A percentile compares a stretch with the other conserved stretches of the same genome.
phyloP scores from a whole-genome alignment of 2,113 vertebrate genomes.

The Oncorhynchus tshawytscha region DNA sequence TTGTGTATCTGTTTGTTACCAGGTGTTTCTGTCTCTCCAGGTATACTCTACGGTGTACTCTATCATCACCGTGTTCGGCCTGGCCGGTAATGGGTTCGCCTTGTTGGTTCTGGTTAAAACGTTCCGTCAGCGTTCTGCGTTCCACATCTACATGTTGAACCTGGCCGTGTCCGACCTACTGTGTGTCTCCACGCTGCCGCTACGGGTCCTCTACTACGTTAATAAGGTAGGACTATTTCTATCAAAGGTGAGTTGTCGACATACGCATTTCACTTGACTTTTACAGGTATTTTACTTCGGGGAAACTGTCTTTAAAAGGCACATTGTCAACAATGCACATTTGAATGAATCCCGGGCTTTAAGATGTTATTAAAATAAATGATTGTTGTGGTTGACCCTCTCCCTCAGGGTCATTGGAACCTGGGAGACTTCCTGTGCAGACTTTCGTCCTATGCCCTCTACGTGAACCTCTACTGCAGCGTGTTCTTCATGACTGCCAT shows the following conservation, averaged over 20 bases:
- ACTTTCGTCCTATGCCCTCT: slow-evolving; percentile 85
- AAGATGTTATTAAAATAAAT: too few species aligned
- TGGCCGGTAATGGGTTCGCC: slow-evolving; percentile 86
- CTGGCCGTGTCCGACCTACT: slow-evolving; percentile 88
- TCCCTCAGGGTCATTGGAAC: slow-evolving; percentile 77
- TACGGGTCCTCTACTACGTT: slow-evolving; percentile 87
- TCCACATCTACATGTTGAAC: slow-evolving; percentile 94
- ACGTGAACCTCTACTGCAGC: slow-evolving; percentile 95
- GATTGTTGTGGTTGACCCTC: too few species aligned
- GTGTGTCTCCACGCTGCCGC: slow-evolving; percentile 87
- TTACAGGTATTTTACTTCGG: too few species aligned
- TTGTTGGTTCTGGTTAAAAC: slow-evolving; percentile 82
- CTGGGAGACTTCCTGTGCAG: slow-evolving; percentile 87
- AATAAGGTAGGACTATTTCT: too few species aligned
- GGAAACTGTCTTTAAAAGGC: too few species aligned
- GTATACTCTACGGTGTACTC: slow-evolving; percentile 90
- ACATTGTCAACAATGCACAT: too few species aligned
- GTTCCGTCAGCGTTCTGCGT: slow-evolving; percentile 77
- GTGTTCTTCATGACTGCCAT: slow-evolving; percentile 96
- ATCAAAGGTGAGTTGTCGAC: too few species aligned
- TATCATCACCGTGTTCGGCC: slow-evolving; percentile 84
- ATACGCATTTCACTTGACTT: too few species aligned
- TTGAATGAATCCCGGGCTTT: too few species aligned
- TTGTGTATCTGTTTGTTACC: too few species aligned
- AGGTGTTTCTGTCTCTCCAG: background rate